These are phyloP conservation scores for Morelia viridis DNA, from an alignment of 2,797 vertebrate genomes.

Conservation along the genomic window DNA sequence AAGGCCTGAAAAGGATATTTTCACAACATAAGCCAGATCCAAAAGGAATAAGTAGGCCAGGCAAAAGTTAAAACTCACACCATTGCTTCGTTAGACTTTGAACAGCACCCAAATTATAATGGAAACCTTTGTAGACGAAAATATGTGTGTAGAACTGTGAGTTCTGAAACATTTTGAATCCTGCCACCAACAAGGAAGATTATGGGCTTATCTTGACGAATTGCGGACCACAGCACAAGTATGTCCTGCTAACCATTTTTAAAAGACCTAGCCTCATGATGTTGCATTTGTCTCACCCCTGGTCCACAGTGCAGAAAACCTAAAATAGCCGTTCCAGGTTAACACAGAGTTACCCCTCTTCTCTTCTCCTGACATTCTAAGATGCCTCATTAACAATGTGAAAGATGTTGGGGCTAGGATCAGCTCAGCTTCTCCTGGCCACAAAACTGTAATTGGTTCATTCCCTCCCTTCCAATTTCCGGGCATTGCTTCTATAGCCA, in stretches of 20 bases:
- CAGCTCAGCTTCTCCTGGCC: not conserved
- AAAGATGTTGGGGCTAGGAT: not conserved
- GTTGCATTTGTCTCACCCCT: conserved; percentile 32
- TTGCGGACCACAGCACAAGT: not conserved
- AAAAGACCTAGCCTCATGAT: not conserved
- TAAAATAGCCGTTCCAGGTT: not conserved
- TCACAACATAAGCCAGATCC: conserved; percentile 59
- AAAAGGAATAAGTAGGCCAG: conserved; percentile 50
- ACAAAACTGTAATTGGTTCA: not conserved
- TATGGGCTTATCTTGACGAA: not conserved
- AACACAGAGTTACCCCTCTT: not conserved
- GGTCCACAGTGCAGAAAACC: not conserved
- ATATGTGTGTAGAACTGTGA: not conserved
- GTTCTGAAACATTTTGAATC: conserved; percentile 32
- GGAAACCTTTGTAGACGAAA: conserved; percentile 38
- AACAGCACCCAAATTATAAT: conserved; percentile 50
- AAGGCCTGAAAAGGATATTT: conserved; percentile 66
- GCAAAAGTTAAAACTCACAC: conserved; percentile 45
- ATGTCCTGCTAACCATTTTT: not conserved
- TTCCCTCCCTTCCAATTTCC: not conserved
- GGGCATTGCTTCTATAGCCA: not conserved
- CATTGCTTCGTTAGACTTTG: conserved; percentile 47
- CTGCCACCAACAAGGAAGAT: conserved; percentile 35
- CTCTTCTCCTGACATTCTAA: not conserved
- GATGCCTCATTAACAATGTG: not conserved